Evolutionary conservation across 2,888 invertebrate species (phyloP), one percentile per base, ranked within the genome.

Genomic region (Dinocampus coccinellae): DNA sequence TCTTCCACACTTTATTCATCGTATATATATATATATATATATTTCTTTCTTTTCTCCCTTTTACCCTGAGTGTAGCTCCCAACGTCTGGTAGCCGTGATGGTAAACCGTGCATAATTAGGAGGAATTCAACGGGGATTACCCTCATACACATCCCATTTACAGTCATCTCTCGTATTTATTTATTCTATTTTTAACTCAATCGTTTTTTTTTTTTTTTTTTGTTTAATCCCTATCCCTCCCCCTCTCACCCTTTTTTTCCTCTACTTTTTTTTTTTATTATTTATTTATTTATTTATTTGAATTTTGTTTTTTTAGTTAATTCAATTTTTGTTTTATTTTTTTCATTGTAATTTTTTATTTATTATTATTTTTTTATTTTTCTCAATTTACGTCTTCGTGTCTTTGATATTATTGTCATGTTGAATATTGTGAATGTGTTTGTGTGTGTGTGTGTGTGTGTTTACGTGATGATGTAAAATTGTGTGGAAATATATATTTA

Each of bases 21-120:
- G 39, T n/a, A n/a, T n/a, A 47, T 47, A 47, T 47, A 47, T 47
- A 29, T 29, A 29, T 29, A 29, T 29, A 7, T 57, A 62, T 68
- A 66, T 57, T 65, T n/a, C 69, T 73, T 57, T 39, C 20, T 4
- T 10, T 60, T 52, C 57, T 70, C 58, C 39, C 62, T 52, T 73
- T 55, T 64, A 69, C 73, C 69, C 22, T 60, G 69, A 36, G 74
- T 69, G 65, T n/a, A 69, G 67, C 62, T 67, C 65, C 47, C 39
- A 55, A 58, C 16, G 62, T 70, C 75, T 79, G 80, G 81, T 80
- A 82, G 82, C 80, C 79, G 78, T 79, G 81, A 81, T 84, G 84
- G 84, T 81, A 85, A 85, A 86, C 83, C 86, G 84, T 86, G 85
- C 85, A 86, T 86, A 86, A 86, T 86, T 86, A 85, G 82, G 83